phyloP scores from a whole-genome alignment of 1,140 invertebrate species.

The Drosophila nebulosa region DNA sequence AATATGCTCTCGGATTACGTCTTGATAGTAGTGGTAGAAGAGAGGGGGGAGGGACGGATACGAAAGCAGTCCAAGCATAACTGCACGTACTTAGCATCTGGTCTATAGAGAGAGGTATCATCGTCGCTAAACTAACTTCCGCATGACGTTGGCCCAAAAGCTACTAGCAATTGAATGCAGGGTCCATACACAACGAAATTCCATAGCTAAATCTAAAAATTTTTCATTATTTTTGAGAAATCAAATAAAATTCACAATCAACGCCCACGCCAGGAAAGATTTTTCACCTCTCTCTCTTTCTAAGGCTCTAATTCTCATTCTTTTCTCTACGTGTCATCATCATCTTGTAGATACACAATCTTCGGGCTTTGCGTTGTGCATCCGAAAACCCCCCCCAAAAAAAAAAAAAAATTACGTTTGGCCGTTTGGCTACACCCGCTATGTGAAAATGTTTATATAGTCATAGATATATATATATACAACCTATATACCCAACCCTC shows the following conservation, averaged over 20 bases:
- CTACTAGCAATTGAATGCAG: not conserved
- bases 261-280: not conserved
- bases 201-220: not conserved
- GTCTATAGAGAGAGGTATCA: conserved; percentile 26
- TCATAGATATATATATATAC: conserved; percentile 27
- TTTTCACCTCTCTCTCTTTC: not conserved
- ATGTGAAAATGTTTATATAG: conserved; percentile 60
- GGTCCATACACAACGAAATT: not conserved
- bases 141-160: conserved; percentile 50
- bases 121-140: conserved; percentile 53
- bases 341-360: conserved; percentile 57
- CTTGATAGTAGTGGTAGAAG: no score
- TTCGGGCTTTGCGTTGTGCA: conserved; percentile 50
- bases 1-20: conserved; percentile 60
- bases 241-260: not conserved
- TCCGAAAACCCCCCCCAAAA: conserved; percentile 25
- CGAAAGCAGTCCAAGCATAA: conserved; percentile 64
- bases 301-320: conserved; percentile 16
- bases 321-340: conserved; percentile 22
- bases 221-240: not conserved
- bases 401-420: conserved; percentile 64
- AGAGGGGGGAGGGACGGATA: not conserved
- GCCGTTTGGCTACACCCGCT: conserved; percentile 53
- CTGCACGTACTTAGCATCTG: conserved; percentile 62
- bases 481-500: conserved; percentile 4